Percentiles rank a stretch among this genome's conserved stretches.
Conservation (phyloP, 2,888 invertebrate species). For the Drosophila dives region DNA sequence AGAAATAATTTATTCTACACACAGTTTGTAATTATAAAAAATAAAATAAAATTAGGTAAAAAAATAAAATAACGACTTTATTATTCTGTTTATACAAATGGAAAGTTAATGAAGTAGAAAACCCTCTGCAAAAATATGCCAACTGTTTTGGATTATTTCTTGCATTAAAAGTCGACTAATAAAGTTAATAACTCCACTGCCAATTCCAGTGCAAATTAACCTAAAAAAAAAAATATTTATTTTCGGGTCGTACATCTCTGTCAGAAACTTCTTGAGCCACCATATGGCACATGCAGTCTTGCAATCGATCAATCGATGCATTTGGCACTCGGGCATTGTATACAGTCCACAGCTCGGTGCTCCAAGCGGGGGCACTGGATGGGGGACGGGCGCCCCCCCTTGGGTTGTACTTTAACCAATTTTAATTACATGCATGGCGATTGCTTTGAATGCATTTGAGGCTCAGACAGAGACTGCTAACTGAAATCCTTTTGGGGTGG, state of each 20-base stretch:
- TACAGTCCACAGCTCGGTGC: slow-evolving; percentile 20
- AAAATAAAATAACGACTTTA: background rate
- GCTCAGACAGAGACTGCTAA: slow-evolving; percentile 11
- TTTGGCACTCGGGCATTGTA: slow-evolving; percentile 36
- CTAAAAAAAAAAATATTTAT: background rate
- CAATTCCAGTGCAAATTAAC: background rate
- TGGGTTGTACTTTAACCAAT: slow-evolving; percentile 63
- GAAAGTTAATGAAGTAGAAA: background rate
- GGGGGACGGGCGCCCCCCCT: slow-evolving; percentile 1
- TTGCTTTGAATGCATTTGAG: slow-evolving; percentile 51
- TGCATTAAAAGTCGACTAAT: background rate
- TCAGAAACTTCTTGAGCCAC: slow-evolving; percentile 22
- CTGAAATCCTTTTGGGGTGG: background rate
- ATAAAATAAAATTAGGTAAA: background rate
- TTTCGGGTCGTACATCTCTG: background rate
- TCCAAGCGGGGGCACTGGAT: slow-evolving; percentile 10
- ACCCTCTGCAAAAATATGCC: background rate
- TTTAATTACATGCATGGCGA: slow-evolving; percentile 77
- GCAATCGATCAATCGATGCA: slow-evolving; percentile 38
- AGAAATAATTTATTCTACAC: background rate
- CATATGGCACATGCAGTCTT: slow-evolving; percentile 13
- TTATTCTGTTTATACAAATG: background rate
- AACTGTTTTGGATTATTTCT: background rate
- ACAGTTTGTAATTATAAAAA: background rate
- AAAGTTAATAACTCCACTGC: background rate